Base-by-base conservation (phyloP, 2,113 vertebrate genomes). In the Malaclemys terrapin region DNA sequence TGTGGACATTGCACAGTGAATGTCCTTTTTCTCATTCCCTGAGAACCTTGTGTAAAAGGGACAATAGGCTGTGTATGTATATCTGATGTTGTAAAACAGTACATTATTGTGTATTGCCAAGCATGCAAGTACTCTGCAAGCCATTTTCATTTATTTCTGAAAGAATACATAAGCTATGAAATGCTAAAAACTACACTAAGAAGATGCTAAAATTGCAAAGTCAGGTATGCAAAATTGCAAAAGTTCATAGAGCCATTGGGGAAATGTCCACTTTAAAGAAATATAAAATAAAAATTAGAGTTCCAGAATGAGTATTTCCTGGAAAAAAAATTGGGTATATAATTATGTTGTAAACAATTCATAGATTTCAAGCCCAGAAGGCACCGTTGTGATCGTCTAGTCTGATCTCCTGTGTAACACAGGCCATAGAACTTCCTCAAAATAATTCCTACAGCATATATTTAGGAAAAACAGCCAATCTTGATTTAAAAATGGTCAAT, bases 211-310 rank as follows among this genome's bases (percentile, higher is more conserved):
- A 79, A 80, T 52, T 91, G 24, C 52, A 13, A 4, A 75, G 22
- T 85, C 69, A 82, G 50, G 45, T 79, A 47, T 80, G 54, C 35
- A 93, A 94, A 91, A 84, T 59, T 94, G 84, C 53, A 89, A 57
- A 93, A 88, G 31, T 1, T 82, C 20, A 22, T 78, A 59, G 24
- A 92, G 10, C 10, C 12, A 9, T 10, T 84, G 69, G 83, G 50
- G 31, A 85, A 94, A 82, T 85, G 24, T 42, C 24, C 24, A 29
- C 11, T 78, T 78, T 47, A 12, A 78, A 78, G 42, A 78, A 24
- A 42, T 22, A 78, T 78, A 78, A 78, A 78, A 27, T 27, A 47
- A 76, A 76, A 45, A 25, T 29, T 47, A 47, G 13, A 38, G 12
- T 47, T 47, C 24, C 42, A 78, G 75, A 45, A 47, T 45, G 11